Base-by-base conservation (phyloP, 2,113 vertebrate species). In the Fukomys damarensis region DNA sequence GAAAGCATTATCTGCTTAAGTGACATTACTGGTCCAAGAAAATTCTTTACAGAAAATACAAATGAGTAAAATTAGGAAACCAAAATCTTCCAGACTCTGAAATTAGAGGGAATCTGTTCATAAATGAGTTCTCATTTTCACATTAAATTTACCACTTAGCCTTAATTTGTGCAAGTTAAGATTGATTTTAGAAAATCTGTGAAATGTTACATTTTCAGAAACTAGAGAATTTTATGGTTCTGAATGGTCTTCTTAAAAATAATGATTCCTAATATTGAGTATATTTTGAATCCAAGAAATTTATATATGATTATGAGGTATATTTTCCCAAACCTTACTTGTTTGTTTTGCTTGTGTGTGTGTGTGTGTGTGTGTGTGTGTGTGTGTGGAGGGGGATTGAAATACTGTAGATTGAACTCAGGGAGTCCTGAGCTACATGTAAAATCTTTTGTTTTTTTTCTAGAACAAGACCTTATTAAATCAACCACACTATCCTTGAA, bases 141-240 rank as follows among this genome's bases (percentile, higher is more conserved):
- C 68, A 79, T 19, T 41, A 86, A 86, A 80, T 93, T 89, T 94
- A 79, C 11, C 68, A 92, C 46, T 94, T 96, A 94, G 11, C 30
- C 84, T 94, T 89, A 77, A 93, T 87, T 66, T 87, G 32, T 92
- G 49, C 8, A 49, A 82, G 92, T 95, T 95, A 43, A 95, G 46
- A 90, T 28, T 86, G 61, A 79, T 95, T 94, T 94, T 87, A 93
- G 54, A 89, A 95, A 95, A 84, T 66, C 24, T 92, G 22, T 89
- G 52, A 91, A 77, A 58, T 77, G 7, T 35, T 86, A 38, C 72
- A 28, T 92, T 95, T 93, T 91, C 24, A 89, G 81, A 93, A 84
- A 72, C 38, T 72, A 59, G 9, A 9, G 30, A 58, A 65, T 92
- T 94, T 94, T 91, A 84, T 3, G 54, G 49, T 19, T 90, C 6